These are phyloP conservation scores for Pollenia labialis DNA, from an alignment of 2,888 invertebrate genomes.

Conservation along the genomic window DNA sequence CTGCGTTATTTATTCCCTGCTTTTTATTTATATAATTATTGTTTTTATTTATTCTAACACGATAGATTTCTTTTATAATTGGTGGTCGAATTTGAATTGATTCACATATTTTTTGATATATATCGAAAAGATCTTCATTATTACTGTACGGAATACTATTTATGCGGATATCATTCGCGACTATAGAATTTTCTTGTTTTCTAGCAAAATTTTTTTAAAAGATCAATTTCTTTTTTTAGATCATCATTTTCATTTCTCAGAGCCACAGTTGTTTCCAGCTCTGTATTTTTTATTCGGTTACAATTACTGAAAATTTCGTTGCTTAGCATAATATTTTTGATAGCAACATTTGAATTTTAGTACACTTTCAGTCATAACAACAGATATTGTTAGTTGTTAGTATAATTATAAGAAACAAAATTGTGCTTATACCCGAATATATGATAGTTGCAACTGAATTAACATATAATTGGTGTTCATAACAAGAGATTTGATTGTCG, in stretches of 20 bases:
- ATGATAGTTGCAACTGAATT: no score
- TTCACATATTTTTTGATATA: background rate
- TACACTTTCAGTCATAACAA: no score
- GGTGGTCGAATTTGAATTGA: background rate
- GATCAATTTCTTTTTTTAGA: background rate
- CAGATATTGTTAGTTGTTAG: no score
- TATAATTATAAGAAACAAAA: no score
- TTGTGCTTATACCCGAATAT: no score
- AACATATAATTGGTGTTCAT: no score
- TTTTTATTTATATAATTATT: background rate
- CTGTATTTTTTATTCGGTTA: conserved; percentile 5
- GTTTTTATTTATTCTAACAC: background rate
- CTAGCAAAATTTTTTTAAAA: background rate
- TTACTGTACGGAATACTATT: conserved; percentile 3
- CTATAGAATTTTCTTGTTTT: conserved; percentile 3
- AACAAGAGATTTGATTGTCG: no score
- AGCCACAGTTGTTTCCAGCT: background rate
- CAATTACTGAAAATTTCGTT: no score
- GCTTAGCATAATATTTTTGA: no score
- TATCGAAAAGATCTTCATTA: conserved; percentile 4
- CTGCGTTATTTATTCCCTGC: no score
- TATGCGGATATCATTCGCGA: conserved; percentile 1
- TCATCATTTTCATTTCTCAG: background rate
- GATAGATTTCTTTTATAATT: conserved; percentile 1
- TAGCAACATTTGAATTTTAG: no score